A percentile compares a stretch with the other conserved stretches of the same genome.
These are phyloP conservation scores for Melanogrammus aeglefinus DNA, from an alignment of 2,797 vertebrate genomes.

Conservation along the genomic window DNA sequence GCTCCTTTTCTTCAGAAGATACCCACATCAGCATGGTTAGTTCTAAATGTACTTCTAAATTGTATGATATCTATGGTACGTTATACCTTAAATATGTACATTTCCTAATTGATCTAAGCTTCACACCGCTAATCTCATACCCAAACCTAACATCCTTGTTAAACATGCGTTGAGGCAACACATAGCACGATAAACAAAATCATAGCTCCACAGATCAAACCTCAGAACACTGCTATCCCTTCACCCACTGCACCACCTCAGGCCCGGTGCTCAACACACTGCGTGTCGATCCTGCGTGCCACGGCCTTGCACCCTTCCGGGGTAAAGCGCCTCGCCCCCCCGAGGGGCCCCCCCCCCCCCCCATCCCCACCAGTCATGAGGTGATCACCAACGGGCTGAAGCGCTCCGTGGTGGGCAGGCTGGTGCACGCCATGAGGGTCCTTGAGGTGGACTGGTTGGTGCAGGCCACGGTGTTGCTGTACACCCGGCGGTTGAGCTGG, in stretches of 20 bases:
- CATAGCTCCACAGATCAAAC: too few relatives aligned
- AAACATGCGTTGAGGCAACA: not conserved
- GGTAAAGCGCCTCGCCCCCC: too few relatives aligned
- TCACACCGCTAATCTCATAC: not conserved
- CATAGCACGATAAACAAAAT: not conserved
- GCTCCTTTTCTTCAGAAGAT: too few relatives aligned
- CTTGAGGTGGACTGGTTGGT: constrained; percentile 57
- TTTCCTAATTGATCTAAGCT: constrained; percentile 2
- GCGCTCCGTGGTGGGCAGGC: constrained; percentile 14
- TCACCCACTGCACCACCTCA: not conserved
- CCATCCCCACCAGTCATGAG: too few relatives aligned
- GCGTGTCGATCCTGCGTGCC: not conserved
- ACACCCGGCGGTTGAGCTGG: constrained; percentile 67
- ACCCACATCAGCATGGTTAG: too few relatives aligned
- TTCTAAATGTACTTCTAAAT: not conserved
- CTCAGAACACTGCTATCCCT: not conserved
- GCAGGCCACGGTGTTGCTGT: constrained; percentile 58
- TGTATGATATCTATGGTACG: not conserved
- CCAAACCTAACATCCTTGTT: constrained; percentile 17
- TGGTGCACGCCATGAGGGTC: constrained; percentile 41
- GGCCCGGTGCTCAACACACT: not conserved
- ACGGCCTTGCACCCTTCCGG: not conserved
- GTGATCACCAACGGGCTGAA: constrained; percentile 11
- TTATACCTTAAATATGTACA: not conserved
- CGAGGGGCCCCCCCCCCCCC: too few relatives aligned